Conservation (phyloP, 2,113 vertebrate species). For the Eubucco bourcierii region DNA sequence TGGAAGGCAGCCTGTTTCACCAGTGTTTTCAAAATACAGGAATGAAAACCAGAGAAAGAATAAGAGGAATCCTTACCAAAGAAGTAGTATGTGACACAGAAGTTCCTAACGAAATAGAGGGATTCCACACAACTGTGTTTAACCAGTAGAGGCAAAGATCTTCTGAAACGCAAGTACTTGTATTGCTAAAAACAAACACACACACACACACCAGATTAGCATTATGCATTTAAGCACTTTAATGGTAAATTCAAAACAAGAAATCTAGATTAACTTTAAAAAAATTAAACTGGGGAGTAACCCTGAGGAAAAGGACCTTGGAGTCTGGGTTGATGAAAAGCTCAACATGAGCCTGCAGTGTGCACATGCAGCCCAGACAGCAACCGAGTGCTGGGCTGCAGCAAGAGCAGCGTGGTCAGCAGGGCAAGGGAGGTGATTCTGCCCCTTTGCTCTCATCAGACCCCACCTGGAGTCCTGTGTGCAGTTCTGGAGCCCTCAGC, state of each 20-base stretch:
- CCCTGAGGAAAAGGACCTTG: too few species aligned
- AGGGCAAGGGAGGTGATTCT: too few species aligned
- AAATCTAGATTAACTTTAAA: background rate
- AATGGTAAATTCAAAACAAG: background rate
- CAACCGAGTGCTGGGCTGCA: too few species aligned
- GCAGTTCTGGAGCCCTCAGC: too few species aligned
- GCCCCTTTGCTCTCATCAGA: too few species aligned
- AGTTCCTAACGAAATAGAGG: conserved; percentile 88
- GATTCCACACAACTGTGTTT: conserved; percentile 88
- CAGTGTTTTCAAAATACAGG: background rate
- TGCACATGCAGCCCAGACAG: too few species aligned
- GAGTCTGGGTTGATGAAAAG: too few species aligned
- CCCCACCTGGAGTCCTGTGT: too few species aligned
- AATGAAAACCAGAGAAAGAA: background rate
- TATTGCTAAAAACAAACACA: conserved; percentile 82
- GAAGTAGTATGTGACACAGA: conserved; percentile 85
- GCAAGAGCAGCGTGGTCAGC: too few species aligned
- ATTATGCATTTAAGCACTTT: background rate
- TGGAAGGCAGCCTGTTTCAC: background rate
- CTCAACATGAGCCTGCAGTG: too few species aligned
- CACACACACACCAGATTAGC: background rate
- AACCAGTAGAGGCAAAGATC: conserved; percentile 81
- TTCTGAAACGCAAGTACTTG: conserved; percentile 92
- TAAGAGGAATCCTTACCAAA: conserved; percentile 83
- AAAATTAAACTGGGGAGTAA: too few species aligned